These are phyloP conservation scores for Dicycla oo DNA, from an alignment of 2,888 invertebrate genomes.

Conservation along the genomic window DNA sequence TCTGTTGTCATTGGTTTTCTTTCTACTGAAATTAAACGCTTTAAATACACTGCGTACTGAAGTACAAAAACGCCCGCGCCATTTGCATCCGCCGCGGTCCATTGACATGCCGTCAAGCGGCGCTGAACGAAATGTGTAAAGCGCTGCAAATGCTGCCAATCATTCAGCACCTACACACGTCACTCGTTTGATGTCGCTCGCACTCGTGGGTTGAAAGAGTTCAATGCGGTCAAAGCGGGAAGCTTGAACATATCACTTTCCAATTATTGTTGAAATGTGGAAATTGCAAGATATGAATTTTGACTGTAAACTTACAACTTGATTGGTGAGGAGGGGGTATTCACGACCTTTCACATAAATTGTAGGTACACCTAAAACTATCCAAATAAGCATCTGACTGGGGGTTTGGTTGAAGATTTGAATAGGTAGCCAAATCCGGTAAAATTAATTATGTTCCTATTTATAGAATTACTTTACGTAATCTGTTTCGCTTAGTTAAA, in stretches of 20 bases:
- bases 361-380: too few relatives aligned
- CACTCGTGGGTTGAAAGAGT: constrained; percentile 24
- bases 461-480: background rate
- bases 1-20: background rate
- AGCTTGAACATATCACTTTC: constrained; percentile 9
- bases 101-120: constrained; percentile 35
- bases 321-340: too few relatives aligned
- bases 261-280: background rate
- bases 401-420: too few relatives aligned
- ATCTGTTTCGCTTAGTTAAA: background rate
- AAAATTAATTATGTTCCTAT: background rate
- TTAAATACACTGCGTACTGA: background rate
- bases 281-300: background rate
- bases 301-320: background rate
- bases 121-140: constrained; percentile 53
- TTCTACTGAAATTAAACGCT: background rate
- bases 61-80: constrained; percentile 13
- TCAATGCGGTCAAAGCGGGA: constrained; percentile 5
- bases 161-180: constrained; percentile 40
- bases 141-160: constrained; percentile 50
- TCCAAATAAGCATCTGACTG: too few relatives aligned
- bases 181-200: constrained; percentile 38
- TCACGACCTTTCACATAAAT: too few relatives aligned
- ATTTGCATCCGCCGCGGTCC: constrained; percentile 19
- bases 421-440: background rate